Evolutionary conservation across 1,140 invertebrate genomes (phyloP).

Genomic region (Stegodyphus mimosarum): DNA sequence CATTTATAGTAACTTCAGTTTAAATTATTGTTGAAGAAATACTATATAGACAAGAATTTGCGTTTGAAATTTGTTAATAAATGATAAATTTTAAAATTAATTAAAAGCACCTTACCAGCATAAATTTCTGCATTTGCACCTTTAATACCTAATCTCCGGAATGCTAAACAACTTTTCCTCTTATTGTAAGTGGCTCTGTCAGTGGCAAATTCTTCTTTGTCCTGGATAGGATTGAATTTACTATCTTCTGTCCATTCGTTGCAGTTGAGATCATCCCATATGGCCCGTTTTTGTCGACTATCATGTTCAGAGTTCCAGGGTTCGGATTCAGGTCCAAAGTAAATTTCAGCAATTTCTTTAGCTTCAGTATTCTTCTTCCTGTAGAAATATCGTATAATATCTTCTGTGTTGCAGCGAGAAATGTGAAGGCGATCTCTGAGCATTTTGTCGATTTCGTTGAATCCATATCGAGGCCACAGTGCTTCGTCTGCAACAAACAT

Average conservation of each 20-base stretch:
- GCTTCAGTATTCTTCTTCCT: constrained; percentile 14
- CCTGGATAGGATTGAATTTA: constrained; percentile 31
- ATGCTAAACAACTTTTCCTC: constrained; percentile 44
- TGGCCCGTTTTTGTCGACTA: background rate
- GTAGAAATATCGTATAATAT: constrained; percentile 31
- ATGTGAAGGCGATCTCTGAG: background rate
- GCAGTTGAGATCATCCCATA: constrained; percentile 52
- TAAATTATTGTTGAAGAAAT: too few relatives aligned
- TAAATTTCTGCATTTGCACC: constrained; percentile 53
- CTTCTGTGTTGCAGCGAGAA: constrained; percentile 13
- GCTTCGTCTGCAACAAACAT: background rate
- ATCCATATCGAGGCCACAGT: constrained; percentile 22
- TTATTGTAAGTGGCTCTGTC: constrained; percentile 45
- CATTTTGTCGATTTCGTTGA: constrained; percentile 26
- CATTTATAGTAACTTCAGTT: too few relatives aligned
- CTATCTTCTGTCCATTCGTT: constrained; percentile 47
- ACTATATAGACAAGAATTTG: too few relatives aligned
- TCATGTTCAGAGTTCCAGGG: background rate
- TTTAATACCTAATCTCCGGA: constrained; percentile 32
- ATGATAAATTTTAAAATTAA: too few relatives aligned
- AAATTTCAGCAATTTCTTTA: constrained; percentile 15
- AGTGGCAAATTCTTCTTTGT: constrained; percentile 27
- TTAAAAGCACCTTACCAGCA: constrained; percentile 22
- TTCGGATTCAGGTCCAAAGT: constrained; percentile 28
- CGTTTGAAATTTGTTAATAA: too few relatives aligned